Percentiles rank a stretch among this genome's conserved stretches.
These are phyloP conservation scores for Sinodicranocentrus sp. DNA, from an alignment of 2,888 invertebrate genomes.

Conservation along the genomic window DNA sequence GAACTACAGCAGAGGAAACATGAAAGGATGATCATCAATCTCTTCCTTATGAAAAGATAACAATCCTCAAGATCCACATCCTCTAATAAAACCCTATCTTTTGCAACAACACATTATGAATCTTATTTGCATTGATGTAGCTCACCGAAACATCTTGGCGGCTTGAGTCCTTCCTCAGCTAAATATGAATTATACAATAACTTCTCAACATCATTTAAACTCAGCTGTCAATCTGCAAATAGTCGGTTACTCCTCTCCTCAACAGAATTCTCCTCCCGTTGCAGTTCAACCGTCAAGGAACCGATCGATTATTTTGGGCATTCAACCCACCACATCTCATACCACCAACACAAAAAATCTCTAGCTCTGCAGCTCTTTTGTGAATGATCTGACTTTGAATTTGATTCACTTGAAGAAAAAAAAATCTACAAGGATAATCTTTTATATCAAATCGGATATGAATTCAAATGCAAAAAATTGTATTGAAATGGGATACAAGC, in stretches of 20 bases:
- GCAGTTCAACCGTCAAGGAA: constrained; percentile 39
- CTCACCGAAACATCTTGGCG: no score
- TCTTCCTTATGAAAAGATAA: background rate
- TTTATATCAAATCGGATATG: background rate
- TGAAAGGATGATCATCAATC: constrained; percentile 12
- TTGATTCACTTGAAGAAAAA: background rate
- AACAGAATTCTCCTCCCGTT: background rate
- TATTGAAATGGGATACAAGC: background rate
- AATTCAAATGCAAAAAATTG: constrained; percentile 1
- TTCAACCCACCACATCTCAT: constrained; percentile 41
- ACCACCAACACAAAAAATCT: constrained; percentile 23
- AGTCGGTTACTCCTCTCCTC: background rate
- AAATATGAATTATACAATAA: no score
- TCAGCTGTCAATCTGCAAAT: constrained; percentile 17
- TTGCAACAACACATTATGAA: background rate
- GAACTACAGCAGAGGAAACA: constrained; percentile 16
- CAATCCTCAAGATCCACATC: no score
- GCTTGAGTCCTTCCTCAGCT: no score
- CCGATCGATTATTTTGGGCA: constrained; percentile 62
- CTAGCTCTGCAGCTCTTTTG: constrained; percentile 9
- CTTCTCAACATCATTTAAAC: no score
- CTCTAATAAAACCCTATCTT: background rate
- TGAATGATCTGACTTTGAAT: constrained; percentile 30
- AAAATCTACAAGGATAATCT: background rate
- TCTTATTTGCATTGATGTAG: no score